Conservation (phyloP, 2,888 invertebrate genomes). For the Sialis lutaria region DNA sequence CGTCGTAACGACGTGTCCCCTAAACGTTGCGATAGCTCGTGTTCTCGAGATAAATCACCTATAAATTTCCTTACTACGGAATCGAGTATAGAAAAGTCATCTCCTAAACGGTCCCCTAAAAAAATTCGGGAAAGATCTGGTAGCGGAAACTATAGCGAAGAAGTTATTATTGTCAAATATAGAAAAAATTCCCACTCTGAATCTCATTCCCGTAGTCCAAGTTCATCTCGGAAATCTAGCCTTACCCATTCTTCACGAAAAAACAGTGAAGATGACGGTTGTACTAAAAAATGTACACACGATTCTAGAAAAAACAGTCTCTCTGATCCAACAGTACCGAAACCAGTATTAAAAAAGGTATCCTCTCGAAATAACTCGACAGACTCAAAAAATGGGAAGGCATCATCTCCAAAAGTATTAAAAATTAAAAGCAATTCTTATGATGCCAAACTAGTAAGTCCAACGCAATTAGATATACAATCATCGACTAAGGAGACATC, state of each 20-base stretch:
- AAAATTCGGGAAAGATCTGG: slow-evolving; percentile 13
- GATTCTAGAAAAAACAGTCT: slow-evolving; percentile 2
- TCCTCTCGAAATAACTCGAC: slow-evolving; percentile 5
- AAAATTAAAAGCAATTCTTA: slow-evolving; percentile 6
- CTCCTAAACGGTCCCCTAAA: slow-evolving; percentile 19
- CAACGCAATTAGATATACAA: slow-evolving; percentile 16
- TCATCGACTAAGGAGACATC: slow-evolving; percentile 22
- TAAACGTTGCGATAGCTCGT: not conserved
- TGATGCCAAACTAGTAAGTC: slow-evolving; percentile 4
- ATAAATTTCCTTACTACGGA: not conserved
- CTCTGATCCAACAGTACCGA: not conserved
- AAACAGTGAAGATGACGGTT: slow-evolving; percentile 3
- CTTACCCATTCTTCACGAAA: slow-evolving; percentile 13
- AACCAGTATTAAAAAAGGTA: slow-evolving; percentile 3
- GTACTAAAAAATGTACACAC: not conserved
- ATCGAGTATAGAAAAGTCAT: slow-evolving; percentile 6
- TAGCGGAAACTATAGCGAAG: slow-evolving; percentile 13
- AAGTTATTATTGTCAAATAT: slow-evolving; percentile 5
- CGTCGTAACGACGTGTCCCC: not conserved
- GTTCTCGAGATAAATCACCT: slow-evolving; percentile 1
- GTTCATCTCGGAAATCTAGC: slow-evolving; percentile 17
- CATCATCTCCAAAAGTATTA: slow-evolving; percentile 2
- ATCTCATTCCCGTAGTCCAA: slow-evolving; percentile 7
- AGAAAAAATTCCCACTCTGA: slow-evolving; percentile 2
- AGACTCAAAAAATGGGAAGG: slow-evolving; percentile 1